These are phyloP conservation scores for Valencia hispanica DNA, from an alignment of 2,797 vertebrate genomes.

Conservation along the genomic window DNA sequence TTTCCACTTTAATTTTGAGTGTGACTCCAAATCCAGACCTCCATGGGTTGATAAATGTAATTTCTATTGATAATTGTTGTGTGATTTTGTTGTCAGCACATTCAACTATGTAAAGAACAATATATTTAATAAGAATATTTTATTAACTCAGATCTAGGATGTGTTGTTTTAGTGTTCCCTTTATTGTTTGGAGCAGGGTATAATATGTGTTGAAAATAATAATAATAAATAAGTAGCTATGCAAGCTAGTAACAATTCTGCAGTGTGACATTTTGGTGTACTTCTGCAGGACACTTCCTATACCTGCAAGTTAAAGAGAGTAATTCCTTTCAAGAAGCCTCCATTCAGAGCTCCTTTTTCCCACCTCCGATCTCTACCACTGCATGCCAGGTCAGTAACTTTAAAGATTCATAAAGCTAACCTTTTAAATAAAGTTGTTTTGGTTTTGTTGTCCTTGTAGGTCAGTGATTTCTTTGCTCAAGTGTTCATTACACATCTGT, in stretches of 20 bases:
- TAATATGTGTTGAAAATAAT: not conserved
- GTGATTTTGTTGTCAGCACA: no score
- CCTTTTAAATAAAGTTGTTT: not conserved
- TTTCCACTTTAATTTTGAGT: no score
- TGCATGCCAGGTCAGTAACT: constrained; percentile 82
- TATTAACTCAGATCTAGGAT: no score
- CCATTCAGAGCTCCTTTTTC: constrained; percentile 78
- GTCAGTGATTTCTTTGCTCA: not conserved
- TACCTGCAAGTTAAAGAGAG: constrained; percentile 80
- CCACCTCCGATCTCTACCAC: constrained; percentile 75
- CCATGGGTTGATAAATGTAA: no score
- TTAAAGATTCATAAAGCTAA: not conserved
- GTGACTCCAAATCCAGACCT: no score
- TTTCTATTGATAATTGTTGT: no score
- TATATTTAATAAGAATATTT: no score
- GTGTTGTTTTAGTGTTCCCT: no score
- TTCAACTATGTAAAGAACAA: no score
- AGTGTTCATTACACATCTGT: constrained; percentile 2
- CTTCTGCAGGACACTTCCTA: constrained; percentile 84
- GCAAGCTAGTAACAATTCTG: constrained; percentile 14
- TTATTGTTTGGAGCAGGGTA: no score
- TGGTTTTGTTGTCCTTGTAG: not conserved
- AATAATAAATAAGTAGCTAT: not conserved
- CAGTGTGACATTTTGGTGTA: constrained; percentile 44
- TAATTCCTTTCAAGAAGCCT: constrained; percentile 64